Percentiles rank a stretch among this genome's conserved stretches.
Evolutionary conservation across 2,888 invertebrate species (phyloP).

Genomic region (Mystacides longicornis): DNA sequence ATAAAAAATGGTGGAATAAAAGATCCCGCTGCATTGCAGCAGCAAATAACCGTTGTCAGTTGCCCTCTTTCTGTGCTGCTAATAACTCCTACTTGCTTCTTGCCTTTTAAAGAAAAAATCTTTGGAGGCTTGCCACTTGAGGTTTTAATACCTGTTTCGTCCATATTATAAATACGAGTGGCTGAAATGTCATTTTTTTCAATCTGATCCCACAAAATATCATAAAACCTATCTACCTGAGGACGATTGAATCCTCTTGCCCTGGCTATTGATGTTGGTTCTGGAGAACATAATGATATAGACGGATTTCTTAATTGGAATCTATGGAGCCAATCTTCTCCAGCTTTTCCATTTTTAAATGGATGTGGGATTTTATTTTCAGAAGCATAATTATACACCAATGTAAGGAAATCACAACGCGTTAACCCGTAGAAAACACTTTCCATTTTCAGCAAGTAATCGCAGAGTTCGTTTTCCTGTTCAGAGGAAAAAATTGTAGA

Average conservation of each 20-base stretch:
- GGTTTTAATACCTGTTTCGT: slow-evolving; percentile 1
- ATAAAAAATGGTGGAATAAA: background rate
- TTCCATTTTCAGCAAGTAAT: slow-evolving; percentile 5
- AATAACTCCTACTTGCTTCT: background rate
- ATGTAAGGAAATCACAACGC: background rate
- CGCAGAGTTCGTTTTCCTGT: slow-evolving; percentile 5
- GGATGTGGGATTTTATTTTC: background rate
- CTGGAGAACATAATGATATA: background rate
- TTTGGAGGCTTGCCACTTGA: background rate
- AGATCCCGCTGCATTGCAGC: background rate
- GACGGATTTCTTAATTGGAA: slow-evolving; percentile 1
- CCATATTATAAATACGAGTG: slow-evolving; percentile 1
- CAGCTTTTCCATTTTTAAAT: background rate
- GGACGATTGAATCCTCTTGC: slow-evolving; percentile 4
- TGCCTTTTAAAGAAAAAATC: too few relatives aligned
- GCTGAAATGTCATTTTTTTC: slow-evolving; percentile 1
- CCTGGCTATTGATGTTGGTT: slow-evolving; percentile 3
- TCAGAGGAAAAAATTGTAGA: slow-evolving; percentile 6
- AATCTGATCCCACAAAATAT: background rate
- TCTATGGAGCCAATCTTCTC: background rate
- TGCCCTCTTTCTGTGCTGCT: background rate
- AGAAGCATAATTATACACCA: background rate
- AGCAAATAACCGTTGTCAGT: background rate
- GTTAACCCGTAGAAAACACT: background rate
- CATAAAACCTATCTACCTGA: background rate